These are phyloP conservation scores for Neofelis nebulosa DNA, from an alignment of 2,113 vertebrate genomes.

Conservation along the genomic window DNA sequence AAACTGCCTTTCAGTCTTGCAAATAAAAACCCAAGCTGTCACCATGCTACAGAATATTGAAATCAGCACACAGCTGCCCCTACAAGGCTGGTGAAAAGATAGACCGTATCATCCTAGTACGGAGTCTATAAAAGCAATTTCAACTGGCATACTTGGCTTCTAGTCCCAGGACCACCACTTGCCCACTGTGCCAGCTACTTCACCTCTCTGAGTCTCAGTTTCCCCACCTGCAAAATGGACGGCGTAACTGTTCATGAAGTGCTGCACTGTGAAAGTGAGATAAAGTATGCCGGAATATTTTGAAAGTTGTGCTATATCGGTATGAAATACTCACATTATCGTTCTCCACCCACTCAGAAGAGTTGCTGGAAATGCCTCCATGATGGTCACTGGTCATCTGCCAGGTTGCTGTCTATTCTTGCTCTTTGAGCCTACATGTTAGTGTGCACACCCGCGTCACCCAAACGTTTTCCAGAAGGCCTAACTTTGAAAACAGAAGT, in stretches of 20 bases:
- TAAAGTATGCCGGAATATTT: background rate
- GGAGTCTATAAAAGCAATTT: background rate
- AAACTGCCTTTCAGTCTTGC: background rate
- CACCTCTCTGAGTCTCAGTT: background rate
- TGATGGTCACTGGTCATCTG: background rate
- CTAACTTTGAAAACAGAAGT: background rate
- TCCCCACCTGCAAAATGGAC: background rate
- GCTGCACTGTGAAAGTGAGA: background rate
- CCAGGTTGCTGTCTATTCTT: background rate
- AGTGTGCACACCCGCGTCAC: fast-evolving
- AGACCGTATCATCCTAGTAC: background rate
- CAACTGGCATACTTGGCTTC: background rate
- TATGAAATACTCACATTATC: background rate
- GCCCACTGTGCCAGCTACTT: background rate
- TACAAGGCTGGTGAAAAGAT: background rate
- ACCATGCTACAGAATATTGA: background rate
- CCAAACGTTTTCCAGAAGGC: background rate
- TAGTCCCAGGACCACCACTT: background rate
- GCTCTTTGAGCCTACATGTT: background rate
- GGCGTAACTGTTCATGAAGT: background rate
- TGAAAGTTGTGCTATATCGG: background rate
- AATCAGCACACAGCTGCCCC: background rate
- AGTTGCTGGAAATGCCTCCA: background rate
- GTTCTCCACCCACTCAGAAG: background rate
- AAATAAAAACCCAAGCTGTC: background rate